Percentiles rank a stretch among this genome's conserved stretches.
phyloP scores from a whole-genome alignment of 53 echinoderm and acorn worm genomes.

The Patiria pectinifera region DNA sequence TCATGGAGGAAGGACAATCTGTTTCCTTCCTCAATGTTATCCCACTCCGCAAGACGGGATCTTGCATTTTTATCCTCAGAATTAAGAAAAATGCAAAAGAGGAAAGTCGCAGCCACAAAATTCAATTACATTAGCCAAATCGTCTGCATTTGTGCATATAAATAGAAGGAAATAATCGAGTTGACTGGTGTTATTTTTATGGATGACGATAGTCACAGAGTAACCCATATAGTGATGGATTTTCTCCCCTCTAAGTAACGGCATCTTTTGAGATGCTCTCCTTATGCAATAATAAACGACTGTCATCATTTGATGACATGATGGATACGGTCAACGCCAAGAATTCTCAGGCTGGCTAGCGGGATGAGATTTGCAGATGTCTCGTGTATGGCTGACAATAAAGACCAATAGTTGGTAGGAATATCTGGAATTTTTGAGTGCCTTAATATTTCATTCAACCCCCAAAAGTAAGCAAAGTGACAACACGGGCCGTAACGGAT shows the following conservation, averaged over 20 bases:
- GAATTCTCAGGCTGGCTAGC: neutral
- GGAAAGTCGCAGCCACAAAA: neutral
- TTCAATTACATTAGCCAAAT: neutral
- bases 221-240: neutral
- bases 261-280: neutral
- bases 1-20: too few species aligned
- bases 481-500: too few species aligned
- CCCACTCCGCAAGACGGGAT: neutral
- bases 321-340: conserved; percentile 32
- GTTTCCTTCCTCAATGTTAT: neutral
- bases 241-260: too few species aligned
- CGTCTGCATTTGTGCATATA: neutral
- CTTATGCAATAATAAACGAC: conserved; percentile 38
- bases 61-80: neutral
- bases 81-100: neutral
- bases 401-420: neutral
- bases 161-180: neutral
- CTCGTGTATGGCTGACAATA: neutral
- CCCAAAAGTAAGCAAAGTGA: too few species aligned
- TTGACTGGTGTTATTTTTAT: neutral
- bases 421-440: too few species aligned
- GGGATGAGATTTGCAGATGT: conserved; percentile 28
- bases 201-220: neutral
- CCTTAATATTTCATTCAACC: too few species aligned
- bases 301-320: conserved; percentile 30